Conservation (phyloP, 2,888 invertebrate species). For the Allophyes oxyacanthae region DNA sequence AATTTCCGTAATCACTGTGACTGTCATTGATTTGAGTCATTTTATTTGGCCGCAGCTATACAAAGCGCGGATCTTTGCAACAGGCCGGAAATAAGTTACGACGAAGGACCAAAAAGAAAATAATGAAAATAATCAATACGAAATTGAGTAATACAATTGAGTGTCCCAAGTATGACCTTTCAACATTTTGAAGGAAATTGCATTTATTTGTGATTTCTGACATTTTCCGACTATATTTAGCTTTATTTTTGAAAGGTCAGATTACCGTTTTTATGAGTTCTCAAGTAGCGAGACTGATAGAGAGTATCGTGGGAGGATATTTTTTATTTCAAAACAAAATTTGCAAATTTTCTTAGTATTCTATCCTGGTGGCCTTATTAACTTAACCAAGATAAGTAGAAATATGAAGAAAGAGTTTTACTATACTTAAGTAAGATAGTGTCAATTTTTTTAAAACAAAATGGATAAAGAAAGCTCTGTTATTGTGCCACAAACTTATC, state of each 20-base stretch:
- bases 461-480: no score
- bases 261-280: not conserved
- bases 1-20: not conserved
- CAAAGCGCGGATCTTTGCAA: not conserved
- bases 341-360: no score
- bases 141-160: constrained; percentile 13
- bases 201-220: constrained; percentile 1
- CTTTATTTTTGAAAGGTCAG: constrained; percentile 3
- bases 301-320: no score
- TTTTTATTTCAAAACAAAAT: no score
- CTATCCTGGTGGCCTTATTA: no score
- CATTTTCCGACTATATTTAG: constrained; percentile 4
- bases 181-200: constrained; percentile 9
- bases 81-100: not conserved
- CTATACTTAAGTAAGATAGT: no score
- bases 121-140: constrained; percentile 1
- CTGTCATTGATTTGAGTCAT: not conserved
- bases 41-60: constrained; percentile 4
- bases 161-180: constrained; percentile 18
- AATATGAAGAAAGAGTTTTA: no score
- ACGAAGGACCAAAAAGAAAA: constrained; percentile 8
- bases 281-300: no score
- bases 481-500: no score
- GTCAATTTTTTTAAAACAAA: no score
- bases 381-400: no score